Evolutionary conservation across 1,140 invertebrate genomes (phyloP), one percentile per base, ranked within the genome.

Genomic region (Ylistrum balloti): DNA sequence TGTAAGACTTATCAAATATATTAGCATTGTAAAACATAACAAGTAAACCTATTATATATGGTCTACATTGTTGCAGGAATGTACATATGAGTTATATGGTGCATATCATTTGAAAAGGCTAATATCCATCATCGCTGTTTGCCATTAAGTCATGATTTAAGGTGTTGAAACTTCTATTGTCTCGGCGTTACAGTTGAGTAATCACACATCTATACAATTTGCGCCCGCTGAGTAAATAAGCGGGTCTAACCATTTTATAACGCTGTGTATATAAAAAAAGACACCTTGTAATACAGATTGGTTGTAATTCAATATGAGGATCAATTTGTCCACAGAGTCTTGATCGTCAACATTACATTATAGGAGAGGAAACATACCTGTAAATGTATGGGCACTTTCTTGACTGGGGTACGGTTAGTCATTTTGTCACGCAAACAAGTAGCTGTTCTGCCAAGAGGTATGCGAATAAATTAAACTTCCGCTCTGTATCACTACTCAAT

Each of bases 301-400:
- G 22, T 1, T n/a, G 56, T 28, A 74, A 74, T 28, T 28, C 56
- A 74, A 74, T 74, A 74, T n/a, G n/a, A 7, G 32, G 38, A 28
- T 33, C 32, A 35, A 28, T 28, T 45, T 86, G 22, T 86, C 28
- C n/a, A 5, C 35, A 85, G 20, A 32, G 10, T 5, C 15, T 35
- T 86, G 33, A 32, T 33, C 35, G 3, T 86, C 33, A 74, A 38
- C 32, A 45, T 89, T 74, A 33, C 28, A 56, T 74, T 33, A 38
- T 38, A 38, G 13, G 5, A 38, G 0, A 74, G 22, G n/a, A 28
- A 28, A 92, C 97, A 97, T 96, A 98, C 98, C 97, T 99, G 98
- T 94, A 99, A 97, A 96, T 99, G 98, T 96, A 99, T 98, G 45
- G 98, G 98, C 87, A 99, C 98, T 96, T 99, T 99, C 96, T 99